Evolutionary conservation across 2,888 invertebrate genomes (phyloP).

Genomic region (Lycia hirtaria): DNA sequence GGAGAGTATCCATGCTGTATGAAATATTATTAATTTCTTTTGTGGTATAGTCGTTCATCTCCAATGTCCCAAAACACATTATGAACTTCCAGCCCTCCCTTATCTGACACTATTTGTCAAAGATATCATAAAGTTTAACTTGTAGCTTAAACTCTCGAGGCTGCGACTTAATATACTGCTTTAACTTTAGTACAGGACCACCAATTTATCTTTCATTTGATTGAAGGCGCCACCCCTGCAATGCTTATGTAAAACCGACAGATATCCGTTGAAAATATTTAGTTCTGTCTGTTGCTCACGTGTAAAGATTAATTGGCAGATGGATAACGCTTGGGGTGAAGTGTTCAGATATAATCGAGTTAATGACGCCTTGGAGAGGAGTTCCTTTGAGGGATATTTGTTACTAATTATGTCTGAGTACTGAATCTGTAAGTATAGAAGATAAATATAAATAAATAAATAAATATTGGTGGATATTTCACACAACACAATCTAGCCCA

Average conservation of each 20-base stretch:
- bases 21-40: too few relatives aligned
- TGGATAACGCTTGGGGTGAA: not conserved
- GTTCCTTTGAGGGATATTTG: not conserved
- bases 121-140: constrained; percentile 6
- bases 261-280: not conserved
- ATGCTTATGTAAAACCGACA: not conserved
- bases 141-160: not conserved
- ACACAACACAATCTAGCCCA: too few relatives aligned
- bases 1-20: too few relatives aligned
- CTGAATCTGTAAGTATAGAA: too few relatives aligned
- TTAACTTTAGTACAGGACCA: constrained; percentile 1
- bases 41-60: too few relatives aligned
- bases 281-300: not conserved
- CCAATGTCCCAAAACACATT: not conserved
- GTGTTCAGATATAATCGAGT: constrained; percentile 12
- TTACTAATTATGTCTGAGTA: not conserved
- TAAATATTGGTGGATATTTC: too few relatives aligned
- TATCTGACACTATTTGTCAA: constrained; percentile 12
- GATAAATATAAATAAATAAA: too few relatives aligned
- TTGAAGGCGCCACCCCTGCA: not conserved
- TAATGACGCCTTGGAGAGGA: not conserved
- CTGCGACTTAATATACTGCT: constrained; percentile 3
- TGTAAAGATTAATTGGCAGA: too few relatives aligned
- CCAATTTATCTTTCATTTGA: not conserved
- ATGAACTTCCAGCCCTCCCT: constrained; percentile 3